Evolutionary conservation across 2,113 vertebrate species (phyloP).

Genomic region (Murina feae): DNA sequence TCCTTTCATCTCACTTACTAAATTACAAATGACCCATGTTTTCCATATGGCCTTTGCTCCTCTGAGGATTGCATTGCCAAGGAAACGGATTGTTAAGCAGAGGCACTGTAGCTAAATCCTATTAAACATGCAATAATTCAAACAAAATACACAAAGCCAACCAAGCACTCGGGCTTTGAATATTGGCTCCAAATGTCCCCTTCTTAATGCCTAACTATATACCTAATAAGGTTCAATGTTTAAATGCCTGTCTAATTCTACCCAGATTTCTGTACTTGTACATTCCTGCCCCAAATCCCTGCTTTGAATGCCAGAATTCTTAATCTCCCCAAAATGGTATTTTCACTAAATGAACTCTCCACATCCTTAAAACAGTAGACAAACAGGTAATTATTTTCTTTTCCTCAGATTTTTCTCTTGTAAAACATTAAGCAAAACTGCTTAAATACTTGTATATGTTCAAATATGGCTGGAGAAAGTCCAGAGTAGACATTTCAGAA

Average conservation of each 20-base stretch:
- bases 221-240: constrained; percentile 44
- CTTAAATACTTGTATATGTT: neutral
- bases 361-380: constrained; percentile 25
- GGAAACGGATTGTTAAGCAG: constrained; percentile 64
- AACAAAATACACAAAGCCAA: constrained; percentile 60
- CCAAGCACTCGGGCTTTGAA: constrained; percentile 31
- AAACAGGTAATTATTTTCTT: neutral
- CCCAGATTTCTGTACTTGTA: constrained; percentile 44
- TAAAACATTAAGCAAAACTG: neutral
- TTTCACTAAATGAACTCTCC: constrained; percentile 58
- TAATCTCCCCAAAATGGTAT: constrained; percentile 64
- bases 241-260: constrained; percentile 49
- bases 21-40: constrained; percentile 51
- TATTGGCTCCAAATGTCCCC: neutral
- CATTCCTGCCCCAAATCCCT: constrained; percentile 68
- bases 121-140: constrained; percentile 67
- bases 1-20: constrained; percentile 32
- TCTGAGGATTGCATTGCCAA: constrained; percentile 58
- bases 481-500: neutral
- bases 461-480: neutral
- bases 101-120: constrained; percentile 64
- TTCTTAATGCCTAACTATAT: constrained; percentile 17
- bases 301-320: constrained; percentile 49
- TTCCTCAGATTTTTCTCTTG: neutral
- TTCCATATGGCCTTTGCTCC: constrained; percentile 55